Evolutionary conservation across 2,797 vertebrate genomes (phyloP), one percentile per base, ranked within the genome.

Genomic region (Malurus leucopterus): DNA sequence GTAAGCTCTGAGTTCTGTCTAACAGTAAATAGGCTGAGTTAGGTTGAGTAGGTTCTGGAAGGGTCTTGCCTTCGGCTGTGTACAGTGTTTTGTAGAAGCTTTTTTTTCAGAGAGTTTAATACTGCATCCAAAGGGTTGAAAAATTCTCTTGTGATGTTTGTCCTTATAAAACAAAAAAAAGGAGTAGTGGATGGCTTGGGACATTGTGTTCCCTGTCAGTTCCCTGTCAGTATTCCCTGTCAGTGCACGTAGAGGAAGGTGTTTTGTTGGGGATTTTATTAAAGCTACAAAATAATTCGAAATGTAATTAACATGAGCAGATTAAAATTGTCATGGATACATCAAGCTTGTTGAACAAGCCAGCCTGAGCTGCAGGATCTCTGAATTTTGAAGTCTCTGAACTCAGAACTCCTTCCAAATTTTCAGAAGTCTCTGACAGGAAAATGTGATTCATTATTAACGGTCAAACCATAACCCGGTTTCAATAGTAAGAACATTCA

Each of bases 401-500:
- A 49, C 8, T 74, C 72, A 51, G n/a, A 44, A 75, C 13, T 20
- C 26, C 61, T 68, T 53, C 51, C 36, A 36, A 46, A 44, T 26
- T 44, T 76, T 36, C 21, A 36, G 43, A 63, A 36, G 14, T 63
- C 26, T 15, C 26, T 44, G n/a, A 75, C 32, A 74, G 3, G 10
- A 59, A 64, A 67, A 43, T 0, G 0, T 9, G 16, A 8, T 43
- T 84, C 32, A 17, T 9, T 44, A 3, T 15, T 38, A 32, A 5
- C 2, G 43, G 21, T 44, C 16, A 34, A 38, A 9, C 47, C 15
- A 13, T 41, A 50, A 29, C 21, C 24, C 38, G 13, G 36, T 44
- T 85, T 65, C 27, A 29, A 0, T 9, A 58, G 6, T 30, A 65
- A 51, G 68, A 69, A 13, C 0, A 0, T 57, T 44, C 1, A 6